A percentile compares a stretch with the other conserved stretches of the same genome.
Conservation (phyloP, 1,140 invertebrate genomes). For the Palaemon carinicauda region DNA sequence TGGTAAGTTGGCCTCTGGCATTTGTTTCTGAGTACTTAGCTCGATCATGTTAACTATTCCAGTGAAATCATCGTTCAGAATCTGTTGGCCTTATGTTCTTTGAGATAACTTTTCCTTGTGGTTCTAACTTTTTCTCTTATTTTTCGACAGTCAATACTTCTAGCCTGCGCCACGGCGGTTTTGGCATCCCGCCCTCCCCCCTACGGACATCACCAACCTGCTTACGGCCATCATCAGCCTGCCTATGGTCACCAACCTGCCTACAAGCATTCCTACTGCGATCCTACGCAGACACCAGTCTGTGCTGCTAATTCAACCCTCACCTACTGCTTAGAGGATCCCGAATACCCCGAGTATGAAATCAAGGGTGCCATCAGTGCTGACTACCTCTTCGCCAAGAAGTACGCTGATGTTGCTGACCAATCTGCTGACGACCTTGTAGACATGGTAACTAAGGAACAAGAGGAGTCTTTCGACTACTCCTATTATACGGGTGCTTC, state of each 20-base stretch:
- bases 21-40: too few relatives aligned
- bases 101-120: too few relatives aligned
- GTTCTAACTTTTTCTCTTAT: background rate
- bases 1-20: background rate
- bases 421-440: conserved; percentile 61
- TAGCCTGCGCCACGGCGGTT: conserved; percentile 36
- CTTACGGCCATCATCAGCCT: conserved; percentile 50
- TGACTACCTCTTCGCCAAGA: conserved; percentile 60
- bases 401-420: conserved; percentile 60
- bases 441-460: conserved; percentile 53
- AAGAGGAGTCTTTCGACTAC: conserved; percentile 61
- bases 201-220: conserved; percentile 45
- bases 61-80: background rate
- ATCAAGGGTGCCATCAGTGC: conserved; percentile 59
- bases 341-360: conserved; percentile 60
- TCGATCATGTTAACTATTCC: too few relatives aligned
- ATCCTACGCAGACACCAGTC: conserved; percentile 54
- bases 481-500: conserved; percentile 60
- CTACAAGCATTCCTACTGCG: conserved; percentile 58
- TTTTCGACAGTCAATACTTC: conserved; percentile 38
- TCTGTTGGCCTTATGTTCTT: background rate
- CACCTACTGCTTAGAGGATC: conserved; percentile 57
- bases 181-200: conserved; percentile 17
- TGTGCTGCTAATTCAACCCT: conserved; percentile 58
- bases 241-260: conserved; percentile 26